phyloP scores from a whole-genome alignment of 2,888 invertebrate genomes.

The Epirrhoe tristata region DNA sequence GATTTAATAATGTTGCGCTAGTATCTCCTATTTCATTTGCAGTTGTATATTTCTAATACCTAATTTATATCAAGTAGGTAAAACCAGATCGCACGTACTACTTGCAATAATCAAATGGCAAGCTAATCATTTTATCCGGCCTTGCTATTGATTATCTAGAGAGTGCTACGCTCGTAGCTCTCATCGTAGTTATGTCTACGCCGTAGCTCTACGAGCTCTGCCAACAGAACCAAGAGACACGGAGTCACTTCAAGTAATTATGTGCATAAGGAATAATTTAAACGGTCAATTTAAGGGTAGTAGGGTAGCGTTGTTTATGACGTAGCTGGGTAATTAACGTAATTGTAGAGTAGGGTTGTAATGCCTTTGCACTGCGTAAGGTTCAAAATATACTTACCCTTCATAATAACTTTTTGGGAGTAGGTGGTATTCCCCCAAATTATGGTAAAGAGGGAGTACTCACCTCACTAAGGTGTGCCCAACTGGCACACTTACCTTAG shows the following conservation, averaged over 20 bases:
- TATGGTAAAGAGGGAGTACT: too few species aligned
- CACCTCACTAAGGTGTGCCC: too few species aligned
- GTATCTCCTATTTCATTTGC: neutral
- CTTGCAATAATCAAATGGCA: neutral
- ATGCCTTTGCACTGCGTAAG: neutral
- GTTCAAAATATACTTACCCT: neutral
- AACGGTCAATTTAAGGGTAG: neutral
- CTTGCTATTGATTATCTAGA: neutral
- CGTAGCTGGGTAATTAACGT: neutral
- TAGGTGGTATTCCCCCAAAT: too few species aligned
- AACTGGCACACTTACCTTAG: too few species aligned
- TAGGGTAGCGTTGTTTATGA: neutral
- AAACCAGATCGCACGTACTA: neutral
- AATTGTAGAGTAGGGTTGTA: neutral
- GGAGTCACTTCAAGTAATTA: neutral
- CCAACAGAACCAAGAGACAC: neutral
- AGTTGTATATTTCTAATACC: too few species aligned
- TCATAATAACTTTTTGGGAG: neutral
- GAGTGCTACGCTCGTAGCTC: neutral
- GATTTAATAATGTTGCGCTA: neutral
- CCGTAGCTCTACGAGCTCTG: slow-evolving; percentile 1
- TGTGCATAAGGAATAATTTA: neutral
- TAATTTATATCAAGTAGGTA: too few species aligned
- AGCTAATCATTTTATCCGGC: neutral
- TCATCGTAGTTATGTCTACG: neutral